Evolutionary conservation across 2,113 vertebrate species (phyloP).

Genomic region (Vireo altiloquus): DNA sequence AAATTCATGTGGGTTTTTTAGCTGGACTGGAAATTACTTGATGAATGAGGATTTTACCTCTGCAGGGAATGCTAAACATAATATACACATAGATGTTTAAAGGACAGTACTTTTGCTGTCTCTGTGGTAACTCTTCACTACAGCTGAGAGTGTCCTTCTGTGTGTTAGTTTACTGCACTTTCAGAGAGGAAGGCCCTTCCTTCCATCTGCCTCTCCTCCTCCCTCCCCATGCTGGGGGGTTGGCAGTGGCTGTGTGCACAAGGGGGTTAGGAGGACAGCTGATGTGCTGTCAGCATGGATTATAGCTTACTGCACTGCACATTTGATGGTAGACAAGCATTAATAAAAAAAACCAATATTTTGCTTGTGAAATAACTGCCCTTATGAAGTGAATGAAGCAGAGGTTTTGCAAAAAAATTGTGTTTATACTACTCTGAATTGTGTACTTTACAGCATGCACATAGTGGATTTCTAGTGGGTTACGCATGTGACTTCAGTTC

Average conservation of each 20-base stretch:
- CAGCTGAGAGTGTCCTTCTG: neutral
- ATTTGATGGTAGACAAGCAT: neutral
- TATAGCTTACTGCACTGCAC: neutral
- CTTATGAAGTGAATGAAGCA: neutral
- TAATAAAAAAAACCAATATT: neutral
- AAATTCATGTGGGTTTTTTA: neutral
- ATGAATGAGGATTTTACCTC: neutral
- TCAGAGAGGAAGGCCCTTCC: neutral
- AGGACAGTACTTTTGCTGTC: neutral
- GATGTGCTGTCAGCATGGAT: neutral
- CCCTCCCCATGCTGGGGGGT: rapidly evolving
- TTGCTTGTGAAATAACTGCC: neutral
- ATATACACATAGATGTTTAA: neutral
- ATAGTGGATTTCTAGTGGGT: neutral
- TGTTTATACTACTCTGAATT: neutral
- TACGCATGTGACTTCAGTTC: neutral
- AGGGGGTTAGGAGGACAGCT: neutral
- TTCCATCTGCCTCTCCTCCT: neutral
- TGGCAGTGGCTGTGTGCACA: neutral
- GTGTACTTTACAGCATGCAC: neutral
- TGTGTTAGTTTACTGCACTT: neutral
- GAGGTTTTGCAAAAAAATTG: neutral
- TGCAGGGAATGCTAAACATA: neutral
- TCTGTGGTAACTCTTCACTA: neutral
- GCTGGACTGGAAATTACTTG: neutral